Evolutionary conservation across 2,888 invertebrate species (phyloP), one percentile per base, ranked within the genome.

Genomic region (Perithous albicinctus): DNA sequence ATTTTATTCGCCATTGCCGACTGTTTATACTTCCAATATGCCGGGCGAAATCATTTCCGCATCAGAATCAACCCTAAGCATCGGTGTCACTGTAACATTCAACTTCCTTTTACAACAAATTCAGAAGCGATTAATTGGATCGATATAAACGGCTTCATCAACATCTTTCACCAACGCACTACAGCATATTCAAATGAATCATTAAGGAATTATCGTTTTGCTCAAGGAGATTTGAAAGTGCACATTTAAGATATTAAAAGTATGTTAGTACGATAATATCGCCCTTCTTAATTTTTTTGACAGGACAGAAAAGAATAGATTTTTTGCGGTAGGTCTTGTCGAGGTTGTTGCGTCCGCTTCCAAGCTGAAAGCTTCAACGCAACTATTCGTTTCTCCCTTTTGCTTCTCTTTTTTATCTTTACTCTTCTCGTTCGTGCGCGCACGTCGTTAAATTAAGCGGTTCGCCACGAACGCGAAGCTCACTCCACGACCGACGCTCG

Each of bases 291-390:
- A 79, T 73, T 70, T 77, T 20, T 61, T 51, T 29, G 6, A 29
- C 67, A 18, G 18, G 75, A 23, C 66, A 70, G 23, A 78, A 51
- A 73, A 82, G 78, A 26, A 76, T 51, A 78, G 80, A 76, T 64
- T 72, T n/a, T 61, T 86, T 86, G 83, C 59, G 86, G 85, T 84
- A 86, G 86, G 85, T 85, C 86, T 59, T 74, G 85, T 76, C 75
- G 56, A 74, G 46, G 38, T 73, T 74, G 26, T 61, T 63, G 72
- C 59, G 12, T 23, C 12, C 56, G 61, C 70, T 67, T 35, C 41
- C 38, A 38, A 80, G 82, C 76, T 72, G 18, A 79, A 82, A 72
- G 64, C 67, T 51, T 54, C 59, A 54, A 20, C 6, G 38, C 59
- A 46, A 26, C 56, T 32, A 15, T 10, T 46, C 29, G 1, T 20